These are phyloP conservation scores for Drosophila saltans DNA, from an alignment of 1,140 invertebrate species.

Conservation along the genomic window DNA sequence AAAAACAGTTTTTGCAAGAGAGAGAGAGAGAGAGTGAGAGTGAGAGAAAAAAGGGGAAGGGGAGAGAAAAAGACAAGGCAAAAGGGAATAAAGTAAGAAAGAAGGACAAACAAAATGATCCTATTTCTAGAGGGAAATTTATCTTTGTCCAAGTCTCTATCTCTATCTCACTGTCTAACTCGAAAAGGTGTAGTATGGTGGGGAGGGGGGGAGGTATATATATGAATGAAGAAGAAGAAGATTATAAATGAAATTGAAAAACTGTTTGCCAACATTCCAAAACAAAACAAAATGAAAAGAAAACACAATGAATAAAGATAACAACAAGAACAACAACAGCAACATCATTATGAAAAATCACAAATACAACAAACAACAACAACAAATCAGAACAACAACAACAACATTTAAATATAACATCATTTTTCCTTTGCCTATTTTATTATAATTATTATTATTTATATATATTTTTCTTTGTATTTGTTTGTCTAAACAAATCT, in stretches of 20 bases:
- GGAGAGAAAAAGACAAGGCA: constrained; percentile 4
- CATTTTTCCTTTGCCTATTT: constrained; percentile 27
- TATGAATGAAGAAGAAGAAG: too few relatives aligned
- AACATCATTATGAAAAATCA: constrained; percentile 44
- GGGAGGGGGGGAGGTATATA: neutral
- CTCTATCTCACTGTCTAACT: neutral
- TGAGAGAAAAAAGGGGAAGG: too few relatives aligned
- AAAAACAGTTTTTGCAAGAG: constrained; percentile 27
- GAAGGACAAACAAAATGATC: neutral
- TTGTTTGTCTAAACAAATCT: constrained; percentile 28
- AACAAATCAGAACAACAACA: constrained; percentile 14
- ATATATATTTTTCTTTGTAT: too few relatives aligned
- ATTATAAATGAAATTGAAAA: neutral
- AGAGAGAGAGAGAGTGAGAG: too few relatives aligned
- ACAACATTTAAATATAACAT: constrained; percentile 26
- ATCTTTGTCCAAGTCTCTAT: too few relatives aligned
- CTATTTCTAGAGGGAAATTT: too few relatives aligned
- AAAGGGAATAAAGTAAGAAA: neutral
- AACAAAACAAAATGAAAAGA: neutral
- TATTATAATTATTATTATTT: too few relatives aligned
- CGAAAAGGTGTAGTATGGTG: neutral
- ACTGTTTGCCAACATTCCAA: constrained; percentile 28
- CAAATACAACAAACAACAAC: constrained; percentile 52
- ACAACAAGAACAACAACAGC: constrained; percentile 43
- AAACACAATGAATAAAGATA: constrained; percentile 45